phyloP scores from a whole-genome alignment of 2,797 vertebrate genomes.

The Sebastes glaucus region DNA sequence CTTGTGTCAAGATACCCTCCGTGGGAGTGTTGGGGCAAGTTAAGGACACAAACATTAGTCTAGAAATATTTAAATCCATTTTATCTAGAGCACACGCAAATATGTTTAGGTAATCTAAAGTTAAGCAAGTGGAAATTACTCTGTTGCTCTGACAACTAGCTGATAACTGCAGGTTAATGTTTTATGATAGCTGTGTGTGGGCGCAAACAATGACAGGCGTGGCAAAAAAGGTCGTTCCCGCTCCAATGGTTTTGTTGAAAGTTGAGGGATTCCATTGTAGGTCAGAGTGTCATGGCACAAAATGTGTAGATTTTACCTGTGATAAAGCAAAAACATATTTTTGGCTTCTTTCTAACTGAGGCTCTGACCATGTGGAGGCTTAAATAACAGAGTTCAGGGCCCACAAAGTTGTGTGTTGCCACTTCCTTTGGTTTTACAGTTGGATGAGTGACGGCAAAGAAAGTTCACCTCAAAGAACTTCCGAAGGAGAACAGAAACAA shows the following conservation, averaged over 20 bases:
- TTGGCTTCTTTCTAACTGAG: background rate
- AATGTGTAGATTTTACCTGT: constrained; percentile 1
- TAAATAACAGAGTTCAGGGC: background rate
- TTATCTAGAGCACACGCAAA: background rate
- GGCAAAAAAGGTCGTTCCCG: constrained; percentile 44
- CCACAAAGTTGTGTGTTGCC: constrained; percentile 29
- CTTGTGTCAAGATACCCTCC: constrained; percentile 38
- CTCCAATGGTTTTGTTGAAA: constrained; percentile 43
- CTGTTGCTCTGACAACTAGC: constrained; percentile 1
- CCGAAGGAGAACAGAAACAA: background rate
- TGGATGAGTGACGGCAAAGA: constrained; percentile 36
- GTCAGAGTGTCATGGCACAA: background rate
- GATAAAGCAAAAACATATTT: background rate
- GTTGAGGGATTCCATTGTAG: constrained; percentile 11
- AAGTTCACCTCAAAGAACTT: constrained; percentile 19
- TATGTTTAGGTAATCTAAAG: background rate
- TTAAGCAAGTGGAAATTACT: background rate
- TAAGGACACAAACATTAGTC: constrained; percentile 22
- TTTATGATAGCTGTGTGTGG: constrained; percentile 3
- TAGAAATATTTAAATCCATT: constrained; percentile 26
- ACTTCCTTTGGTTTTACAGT: constrained; percentile 71
- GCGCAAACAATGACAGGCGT: constrained; percentile 17
- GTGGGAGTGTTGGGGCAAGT: constrained; percentile 43
- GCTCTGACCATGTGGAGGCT: constrained; percentile 14
- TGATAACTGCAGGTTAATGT: background rate